Evolutionary conservation across 2,113 vertebrate genomes (phyloP), one percentile per base, ranked within the genome.

Genomic region (Cebus imitator): DNA sequence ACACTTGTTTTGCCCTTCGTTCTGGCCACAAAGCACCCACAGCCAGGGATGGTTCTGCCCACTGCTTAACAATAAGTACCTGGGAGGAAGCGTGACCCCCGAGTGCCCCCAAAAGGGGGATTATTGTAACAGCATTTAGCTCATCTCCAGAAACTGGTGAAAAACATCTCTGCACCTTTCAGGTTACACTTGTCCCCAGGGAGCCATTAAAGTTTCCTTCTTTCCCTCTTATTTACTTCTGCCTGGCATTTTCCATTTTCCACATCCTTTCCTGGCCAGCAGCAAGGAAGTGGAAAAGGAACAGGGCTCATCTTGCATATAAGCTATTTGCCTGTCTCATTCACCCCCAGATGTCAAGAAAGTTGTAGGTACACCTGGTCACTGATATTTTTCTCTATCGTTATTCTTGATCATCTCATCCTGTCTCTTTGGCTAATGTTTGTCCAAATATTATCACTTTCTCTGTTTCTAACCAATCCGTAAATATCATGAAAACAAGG

Each of bases 51-150:
- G 75, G 20, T 35, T 90, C 50, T 86, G 93, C 61, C 81, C 86
- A 45, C 30, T 25, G 93, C 45, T 90, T 93, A 52, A 91, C 43
- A 94, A n/a, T 32, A 20, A 61, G 48, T 45, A 89, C 70, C 90
- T 91, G 73, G 82, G 88, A 86, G 86, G 79, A 97, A 98, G 68
- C 21, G 3, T 61, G 75, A 93, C 93, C 58, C 86, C 92, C 84
- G 82, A 95, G 91, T 87, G 83, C 78, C 82, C 96, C 95, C 94
- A 82, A 97, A 96, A 96, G 81, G 87, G 61, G 2, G 17, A 85
- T 90, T 45, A 86, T 23, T 88, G 86, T 87, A 96, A 95, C 79
- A 94, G 43, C 91, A 86, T 93, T 95, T 45, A 32, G 6, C 35
- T 78, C n/a, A n/a, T 82, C 16, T 93, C 35, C 7, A 37, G 40